Base-by-base conservation (phyloP, 2,888 invertebrate genomes). In the Acrobasis repandana region DNA sequence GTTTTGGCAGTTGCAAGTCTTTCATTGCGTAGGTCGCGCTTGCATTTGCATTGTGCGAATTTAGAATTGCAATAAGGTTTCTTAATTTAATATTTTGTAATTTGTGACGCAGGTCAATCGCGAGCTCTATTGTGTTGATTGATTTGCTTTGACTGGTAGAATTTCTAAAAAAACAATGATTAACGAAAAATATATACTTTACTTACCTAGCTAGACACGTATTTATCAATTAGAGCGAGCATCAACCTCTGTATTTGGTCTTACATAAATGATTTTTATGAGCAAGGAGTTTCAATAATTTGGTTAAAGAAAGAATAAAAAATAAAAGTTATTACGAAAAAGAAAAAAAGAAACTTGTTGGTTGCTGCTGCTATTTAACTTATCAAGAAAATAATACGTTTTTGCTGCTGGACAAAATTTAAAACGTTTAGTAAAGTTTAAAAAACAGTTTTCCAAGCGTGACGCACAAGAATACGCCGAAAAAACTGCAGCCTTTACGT, bases 401-500 rank as follows among this genome's bases (percentile, higher is more conserved):
- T 28, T 28, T 43, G 14, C n/a, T 6, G 14, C 11, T 11, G 38
- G 38, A 38, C 38, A 4, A 28, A 28, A 38, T 38, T 43, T 43
- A 2, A n/a, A 43, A n/a, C 43, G 10, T 43, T 43, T 43, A 43
- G 14, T n/a, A 14, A n/a, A 2, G 14, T n/a, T n/a, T 14, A 43
- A 14, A 43, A 43, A 38, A 18, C 14, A 54, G 38, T 54, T 54
- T 54, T 72, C 71, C 61, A 70, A 20, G 58, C 58, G 56, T 38
- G 11, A 50, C 65, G 66, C 68, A 73, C 63, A 68, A 66, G 69
- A 65, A 65, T 67, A 65, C 66, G 34, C 51, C 49, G 15, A 49
- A 50, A 58, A 61, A 59, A 58, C 50, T 6, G 16, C 33, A 28
- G 46, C 71, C 75, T 79, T 78, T 68, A 67, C 65, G 69, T 68